Evolutionary conservation across 2,797 vertebrate species (phyloP).

Genomic region (Perodicticus potto): DNA sequence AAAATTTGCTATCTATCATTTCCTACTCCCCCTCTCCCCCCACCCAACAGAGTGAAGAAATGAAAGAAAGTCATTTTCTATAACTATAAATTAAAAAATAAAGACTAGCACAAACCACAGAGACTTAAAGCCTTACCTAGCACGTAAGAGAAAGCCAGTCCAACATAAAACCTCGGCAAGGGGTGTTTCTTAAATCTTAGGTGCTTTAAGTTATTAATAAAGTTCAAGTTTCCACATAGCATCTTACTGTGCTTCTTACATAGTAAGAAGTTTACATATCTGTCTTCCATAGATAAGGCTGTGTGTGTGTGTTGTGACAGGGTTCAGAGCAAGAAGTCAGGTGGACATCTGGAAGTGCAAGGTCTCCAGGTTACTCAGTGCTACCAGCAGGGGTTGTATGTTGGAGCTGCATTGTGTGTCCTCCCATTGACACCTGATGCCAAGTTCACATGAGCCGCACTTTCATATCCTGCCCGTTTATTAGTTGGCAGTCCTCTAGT

Average conservation of each 20-base stretch:
- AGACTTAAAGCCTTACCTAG: background rate
- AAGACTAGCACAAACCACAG: background rate
- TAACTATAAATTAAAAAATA: background rate
- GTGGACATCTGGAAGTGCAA: background rate
- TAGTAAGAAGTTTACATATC: too few species aligned
- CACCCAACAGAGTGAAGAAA: background rate
- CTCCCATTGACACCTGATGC: background rate
- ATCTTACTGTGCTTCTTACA: background rate
- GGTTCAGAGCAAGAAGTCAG: slow-evolving; percentile 3
- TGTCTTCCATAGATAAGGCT: background rate
- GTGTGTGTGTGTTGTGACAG: background rate
- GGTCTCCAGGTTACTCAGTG: background rate
- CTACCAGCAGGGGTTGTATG: background rate
- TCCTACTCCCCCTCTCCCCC: background rate
- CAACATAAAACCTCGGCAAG: background rate
- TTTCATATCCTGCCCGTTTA: slow-evolving; percentile 49
- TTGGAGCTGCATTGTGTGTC: background rate
- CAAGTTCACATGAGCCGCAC: slow-evolving; percentile 17
- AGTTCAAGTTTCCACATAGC: background rate
- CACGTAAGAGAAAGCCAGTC: background rate
- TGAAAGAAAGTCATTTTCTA: slow-evolving; percentile 25
- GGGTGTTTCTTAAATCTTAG: background rate
- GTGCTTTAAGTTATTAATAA: background rate
- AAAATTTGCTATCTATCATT: background rate
- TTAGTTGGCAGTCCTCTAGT: slow-evolving; percentile 38